Evolutionary conservation across 2,888 invertebrate genomes (phyloP), one percentile per base, ranked within the genome.

Genomic region (Tortricodes alternella): DNA sequence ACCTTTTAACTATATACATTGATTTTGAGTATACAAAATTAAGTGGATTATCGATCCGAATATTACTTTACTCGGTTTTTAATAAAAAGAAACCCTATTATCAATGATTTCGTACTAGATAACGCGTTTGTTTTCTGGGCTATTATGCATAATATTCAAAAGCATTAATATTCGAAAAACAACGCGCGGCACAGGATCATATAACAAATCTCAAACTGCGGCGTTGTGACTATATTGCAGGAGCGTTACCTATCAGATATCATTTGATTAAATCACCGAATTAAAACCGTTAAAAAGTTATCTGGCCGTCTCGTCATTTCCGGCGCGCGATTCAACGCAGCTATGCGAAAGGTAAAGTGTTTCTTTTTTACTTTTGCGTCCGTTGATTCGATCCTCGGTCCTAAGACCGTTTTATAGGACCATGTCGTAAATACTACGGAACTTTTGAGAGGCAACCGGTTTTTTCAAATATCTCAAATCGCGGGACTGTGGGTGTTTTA

Each of bases 341-440:
- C 41, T 44, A 50, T 43, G 49, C 56, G 43, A 56, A 32, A 56
- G 32, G 29, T 43, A 44, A 46, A 44, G 21, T 29, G 34, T 3
- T 15, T 27, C 23, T 56, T 50, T 50, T 49, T 53, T 53, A 32
- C 27, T 37, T 56, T 43, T 34, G 27, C 19, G 4, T 13, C 52
- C 24, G 11, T 44, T 49, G 23, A 37, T 49, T 56, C 44, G 19
- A 43, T 21, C 35, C 27, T 23, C 43, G 21, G 46, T 46, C 46
- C 13, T 21, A 49, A 23, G 35, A 49, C 43, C 49, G 24, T 43
- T 49, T 56, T 49, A 56, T 56, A 49, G 37, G 29, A 39, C 43
- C 23, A 16, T 34, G 53, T 49, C 55, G 48, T 55, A 49, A 56
- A 55, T 38, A 18, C 27, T 16, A 35, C 35, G 55, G 23, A 49